Conservation (phyloP, 2,113 vertebrate genomes). For the Mesembrinibis cayennensis region DNA sequence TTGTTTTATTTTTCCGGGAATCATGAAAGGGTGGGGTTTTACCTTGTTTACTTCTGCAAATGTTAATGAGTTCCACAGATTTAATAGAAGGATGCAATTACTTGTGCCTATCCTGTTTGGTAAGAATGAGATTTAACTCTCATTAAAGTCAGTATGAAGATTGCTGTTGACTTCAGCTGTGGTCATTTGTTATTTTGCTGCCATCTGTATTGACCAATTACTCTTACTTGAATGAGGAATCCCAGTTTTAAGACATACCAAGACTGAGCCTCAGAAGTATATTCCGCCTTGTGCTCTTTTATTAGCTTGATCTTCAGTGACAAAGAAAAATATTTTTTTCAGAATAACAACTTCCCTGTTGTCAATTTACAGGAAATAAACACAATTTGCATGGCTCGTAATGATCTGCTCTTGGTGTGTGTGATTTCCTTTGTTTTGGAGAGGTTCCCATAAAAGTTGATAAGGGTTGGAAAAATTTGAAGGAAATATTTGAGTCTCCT, state of each 20-base stretch:
- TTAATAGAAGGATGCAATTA: constrained; percentile 21
- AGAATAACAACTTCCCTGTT: background rate
- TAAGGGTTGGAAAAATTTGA: background rate
- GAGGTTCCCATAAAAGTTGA: background rate
- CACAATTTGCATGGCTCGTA: background rate
- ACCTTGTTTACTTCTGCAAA: constrained; percentile 26
- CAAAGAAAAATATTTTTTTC: background rate
- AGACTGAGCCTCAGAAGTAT: background rate
- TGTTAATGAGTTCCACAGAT: constrained; percentile 10
- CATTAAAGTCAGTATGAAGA: constrained; percentile 4
- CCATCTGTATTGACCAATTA: background rate
- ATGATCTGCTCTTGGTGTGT: background rate
- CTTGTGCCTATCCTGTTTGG: constrained; percentile 9
- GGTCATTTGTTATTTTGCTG: background rate
- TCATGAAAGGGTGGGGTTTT: background rate
- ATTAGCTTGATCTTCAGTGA: background rate
- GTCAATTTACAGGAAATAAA: background rate
- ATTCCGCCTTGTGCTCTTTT: background rate
- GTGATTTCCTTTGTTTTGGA: background rate
- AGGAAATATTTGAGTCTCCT: background rate
- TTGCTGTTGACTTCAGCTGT: background rate
- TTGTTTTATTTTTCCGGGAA: background rate
- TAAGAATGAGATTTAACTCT: constrained; percentile 24
- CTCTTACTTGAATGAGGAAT: background rate
- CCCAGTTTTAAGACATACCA: background rate